These are phyloP conservation scores for Byasa hedistus DNA, from an alignment of 2,888 invertebrate species.

Conservation along the genomic window DNA sequence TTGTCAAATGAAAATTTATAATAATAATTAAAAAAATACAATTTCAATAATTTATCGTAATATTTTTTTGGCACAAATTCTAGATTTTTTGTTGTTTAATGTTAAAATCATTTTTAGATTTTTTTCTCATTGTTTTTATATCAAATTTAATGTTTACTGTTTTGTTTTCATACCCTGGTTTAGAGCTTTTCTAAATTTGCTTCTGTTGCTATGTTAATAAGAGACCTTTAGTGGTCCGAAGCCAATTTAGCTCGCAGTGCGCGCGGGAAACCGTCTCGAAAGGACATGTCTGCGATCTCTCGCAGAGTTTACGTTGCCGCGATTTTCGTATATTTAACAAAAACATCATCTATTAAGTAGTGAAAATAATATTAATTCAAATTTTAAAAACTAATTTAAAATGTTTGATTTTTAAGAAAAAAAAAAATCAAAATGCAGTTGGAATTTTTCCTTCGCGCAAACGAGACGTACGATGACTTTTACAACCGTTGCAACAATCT, in stretches of 20 bases:
- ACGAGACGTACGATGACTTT: conserved; percentile 67
- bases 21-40: too few species aligned
- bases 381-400: too few species aligned
- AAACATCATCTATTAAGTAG: too few species aligned
- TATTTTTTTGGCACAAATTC: too few species aligned
- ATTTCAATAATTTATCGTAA: too few species aligned
- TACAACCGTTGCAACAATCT: conserved; percentile 71
- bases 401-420: background rate
- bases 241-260: conserved; percentile 20
- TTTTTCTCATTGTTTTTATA: too few species aligned
- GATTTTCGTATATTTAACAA: background rate
- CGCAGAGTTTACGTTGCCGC: background rate
- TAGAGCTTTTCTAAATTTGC: background rate
- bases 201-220: background rate
- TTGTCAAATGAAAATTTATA: too few species aligned
- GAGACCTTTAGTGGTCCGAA: background rate
- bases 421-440: conserved; percentile 50
- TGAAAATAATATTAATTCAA: too few species aligned
- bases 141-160: too few species aligned
- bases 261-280: conserved; percentile 27
- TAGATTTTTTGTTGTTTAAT: too few species aligned
- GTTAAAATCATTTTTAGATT: too few species aligned
- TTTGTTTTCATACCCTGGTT: too few species aligned
- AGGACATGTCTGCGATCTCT: conserved; percentile 18
- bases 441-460: conserved; percentile 52